These are phyloP conservation scores for Paratrypauchen microcephalus DNA, from an alignment of 2,797 vertebrate species.

Conservation along the genomic window DNA sequence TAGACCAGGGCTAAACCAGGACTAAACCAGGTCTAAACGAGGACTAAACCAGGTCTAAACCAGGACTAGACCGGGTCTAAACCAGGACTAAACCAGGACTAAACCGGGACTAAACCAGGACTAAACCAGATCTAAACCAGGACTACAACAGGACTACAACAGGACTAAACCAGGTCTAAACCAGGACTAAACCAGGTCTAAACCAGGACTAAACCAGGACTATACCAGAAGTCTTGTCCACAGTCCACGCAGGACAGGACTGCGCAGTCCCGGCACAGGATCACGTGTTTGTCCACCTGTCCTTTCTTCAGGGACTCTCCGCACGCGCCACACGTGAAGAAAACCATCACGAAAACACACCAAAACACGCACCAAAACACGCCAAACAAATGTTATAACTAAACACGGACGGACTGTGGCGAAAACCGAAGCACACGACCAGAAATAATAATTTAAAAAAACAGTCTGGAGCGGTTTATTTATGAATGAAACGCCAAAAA, in stretches of 20 bases:
- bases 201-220: no score
- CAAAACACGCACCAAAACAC: background rate
- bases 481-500: background rate
- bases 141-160: no score
- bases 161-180: no score
- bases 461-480: background rate
- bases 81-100: no score
- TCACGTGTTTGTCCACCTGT: conserved; percentile 91
- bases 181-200: no score
- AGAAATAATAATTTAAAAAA: background rate
- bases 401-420: background rate
- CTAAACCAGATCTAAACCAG: no score
- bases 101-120: no score
- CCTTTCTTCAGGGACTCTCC: conserved; percentile 94
- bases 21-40: no score
- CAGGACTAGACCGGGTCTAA: no score
- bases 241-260: conserved; percentile 97
- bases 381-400: background rate
- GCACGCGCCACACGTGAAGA: conserved; percentile 91
- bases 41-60: no score
- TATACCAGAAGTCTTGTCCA: conserved; percentile 96
- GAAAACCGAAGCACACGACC: background rate
- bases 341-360: conserved; percentile 80
- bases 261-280: conserved; percentile 80
- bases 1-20: no score